A percentile compares a stretch with the other conserved stretches of the same genome.
Conservation (phyloP, 2,113 vertebrate genomes). For the Micromys minutus region DNA sequence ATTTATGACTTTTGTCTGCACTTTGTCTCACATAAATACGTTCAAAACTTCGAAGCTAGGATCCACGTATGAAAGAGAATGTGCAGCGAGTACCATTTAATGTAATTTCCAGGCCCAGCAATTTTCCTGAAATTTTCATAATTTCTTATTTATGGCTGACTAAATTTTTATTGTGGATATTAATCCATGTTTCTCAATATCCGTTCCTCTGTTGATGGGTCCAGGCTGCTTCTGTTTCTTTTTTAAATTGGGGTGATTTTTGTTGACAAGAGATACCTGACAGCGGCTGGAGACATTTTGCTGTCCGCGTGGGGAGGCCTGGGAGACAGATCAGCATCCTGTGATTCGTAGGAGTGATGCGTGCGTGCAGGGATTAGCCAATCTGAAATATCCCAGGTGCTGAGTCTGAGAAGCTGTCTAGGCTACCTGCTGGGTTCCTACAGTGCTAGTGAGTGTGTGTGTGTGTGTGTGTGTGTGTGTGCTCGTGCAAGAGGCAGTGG, state of each 20-base stretch:
- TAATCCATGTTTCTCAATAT: too few relatives aligned
- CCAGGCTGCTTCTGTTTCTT: neutral
- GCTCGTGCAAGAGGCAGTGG: neutral
- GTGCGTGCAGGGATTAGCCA: rapidly evolving
- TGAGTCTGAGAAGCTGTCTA: rapidly evolving
- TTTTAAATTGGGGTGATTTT: neutral
- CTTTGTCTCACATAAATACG: neutral
- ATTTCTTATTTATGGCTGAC: neutral
- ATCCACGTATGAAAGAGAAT: neutral
- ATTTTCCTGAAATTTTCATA: neutral
- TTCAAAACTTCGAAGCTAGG: neutral
- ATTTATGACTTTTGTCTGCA: neutral
- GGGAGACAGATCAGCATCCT: rapidly evolving
- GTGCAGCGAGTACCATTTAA: neutral
- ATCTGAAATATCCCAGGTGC: neutral
- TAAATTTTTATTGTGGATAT: neutral
- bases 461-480: neutral
- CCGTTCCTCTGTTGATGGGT: neutral
- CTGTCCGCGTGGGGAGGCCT: rapidly evolving
- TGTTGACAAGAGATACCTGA: neutral
- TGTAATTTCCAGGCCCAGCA: neutral
- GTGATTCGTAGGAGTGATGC: rapidly evolving
- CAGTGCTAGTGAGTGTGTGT: neutral
- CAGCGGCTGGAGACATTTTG: neutral
- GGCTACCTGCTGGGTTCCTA: neutral